phyloP scores from a whole-genome alignment of 2,888 invertebrate genomes.

The Polyploca ridens region DNA sequence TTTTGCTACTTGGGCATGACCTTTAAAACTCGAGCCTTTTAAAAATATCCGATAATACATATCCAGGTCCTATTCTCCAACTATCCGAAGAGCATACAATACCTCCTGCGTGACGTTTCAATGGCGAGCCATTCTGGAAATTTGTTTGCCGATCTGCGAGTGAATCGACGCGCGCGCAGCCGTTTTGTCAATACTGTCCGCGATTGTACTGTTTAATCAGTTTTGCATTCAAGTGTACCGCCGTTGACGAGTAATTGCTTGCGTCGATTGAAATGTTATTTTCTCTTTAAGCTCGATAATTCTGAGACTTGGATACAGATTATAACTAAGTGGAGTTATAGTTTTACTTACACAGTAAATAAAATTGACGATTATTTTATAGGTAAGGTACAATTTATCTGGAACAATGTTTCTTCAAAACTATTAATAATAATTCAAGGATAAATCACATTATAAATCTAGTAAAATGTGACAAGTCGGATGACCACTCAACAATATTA shows the following conservation, averaged over 20 bases:
- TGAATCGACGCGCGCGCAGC: constrained; percentile 65
- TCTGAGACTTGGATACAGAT: constrained; percentile 5
- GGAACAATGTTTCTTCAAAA: too few relatives aligned
- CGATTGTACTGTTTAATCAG: constrained; percentile 77
- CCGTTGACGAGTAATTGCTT: constrained; percentile 81
- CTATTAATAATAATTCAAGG: too few relatives aligned
- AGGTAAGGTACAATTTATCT: too few relatives aligned
- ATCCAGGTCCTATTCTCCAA: constrained; percentile 42
- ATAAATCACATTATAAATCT: too few relatives aligned
- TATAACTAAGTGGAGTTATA: background rate
- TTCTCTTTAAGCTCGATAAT: constrained; percentile 7
- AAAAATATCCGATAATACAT: constrained; percentile 55
- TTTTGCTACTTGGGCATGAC: constrained; percentile 27
- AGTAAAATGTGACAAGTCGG: too few relatives aligned
- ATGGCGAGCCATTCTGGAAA: constrained; percentile 75
- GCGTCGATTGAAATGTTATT: constrained; percentile 74
- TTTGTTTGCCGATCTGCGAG: constrained; percentile 69
- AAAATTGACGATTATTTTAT: too few relatives aligned
- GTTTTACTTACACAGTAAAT: background rate
- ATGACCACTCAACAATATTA: too few relatives aligned
- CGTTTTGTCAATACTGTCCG: constrained; percentile 81
- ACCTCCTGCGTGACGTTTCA: constrained; percentile 71
- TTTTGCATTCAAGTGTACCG: constrained; percentile 79
- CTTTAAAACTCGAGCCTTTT: constrained; percentile 33
- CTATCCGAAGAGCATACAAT: constrained; percentile 68